phyloP scores from a whole-genome alignment of 1,140 invertebrate genomes.

The Neelides sp. region DNA sequence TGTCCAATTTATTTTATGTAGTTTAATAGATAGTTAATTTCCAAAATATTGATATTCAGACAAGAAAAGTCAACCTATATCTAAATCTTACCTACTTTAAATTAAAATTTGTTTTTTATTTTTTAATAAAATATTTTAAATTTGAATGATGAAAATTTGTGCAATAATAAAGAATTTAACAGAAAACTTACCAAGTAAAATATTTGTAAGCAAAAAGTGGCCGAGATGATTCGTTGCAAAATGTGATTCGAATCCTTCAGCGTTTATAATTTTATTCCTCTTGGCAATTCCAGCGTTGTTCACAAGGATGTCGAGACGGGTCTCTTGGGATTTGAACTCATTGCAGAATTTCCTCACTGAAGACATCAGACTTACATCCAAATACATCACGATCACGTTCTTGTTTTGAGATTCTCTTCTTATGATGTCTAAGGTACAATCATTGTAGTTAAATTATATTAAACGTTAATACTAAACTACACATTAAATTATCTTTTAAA shows the following conservation, averaged over 20 bases:
- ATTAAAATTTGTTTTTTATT: no score
- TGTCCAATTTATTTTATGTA: no score
- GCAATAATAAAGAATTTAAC: conserved; percentile 42
- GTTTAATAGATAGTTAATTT: no score
- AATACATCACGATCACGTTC: conserved; percentile 27
- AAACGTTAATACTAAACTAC: no score
- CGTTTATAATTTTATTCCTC: conserved; percentile 34
- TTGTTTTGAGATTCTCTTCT: conserved; percentile 25
- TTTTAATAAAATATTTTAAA: no score
- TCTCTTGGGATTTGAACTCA: conserved; percentile 31
- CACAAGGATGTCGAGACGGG: conserved; percentile 39
- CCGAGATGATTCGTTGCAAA: conserved; percentile 39
- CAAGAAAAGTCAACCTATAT: no score
- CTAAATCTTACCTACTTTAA: no score
- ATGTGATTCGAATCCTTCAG: conserved; percentile 38
- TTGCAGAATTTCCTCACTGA: conserved; percentile 27
- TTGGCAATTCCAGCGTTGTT: conserved; percentile 40
- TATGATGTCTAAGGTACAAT: conserved; percentile 24
- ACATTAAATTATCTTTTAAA: no score
- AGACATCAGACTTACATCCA: conserved; percentile 41
- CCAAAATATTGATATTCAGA: no score
- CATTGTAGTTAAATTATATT: no score
- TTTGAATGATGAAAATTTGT: no score
- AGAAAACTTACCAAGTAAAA: conserved; percentile 38
- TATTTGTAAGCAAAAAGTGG: conserved; percentile 39